A percentile compares a stretch with the other conserved stretches of the same genome.
These are phyloP conservation scores for Drosophila sp. DNA, from an alignment of 1,140 invertebrate genomes.

Conservation along the genomic window DNA sequence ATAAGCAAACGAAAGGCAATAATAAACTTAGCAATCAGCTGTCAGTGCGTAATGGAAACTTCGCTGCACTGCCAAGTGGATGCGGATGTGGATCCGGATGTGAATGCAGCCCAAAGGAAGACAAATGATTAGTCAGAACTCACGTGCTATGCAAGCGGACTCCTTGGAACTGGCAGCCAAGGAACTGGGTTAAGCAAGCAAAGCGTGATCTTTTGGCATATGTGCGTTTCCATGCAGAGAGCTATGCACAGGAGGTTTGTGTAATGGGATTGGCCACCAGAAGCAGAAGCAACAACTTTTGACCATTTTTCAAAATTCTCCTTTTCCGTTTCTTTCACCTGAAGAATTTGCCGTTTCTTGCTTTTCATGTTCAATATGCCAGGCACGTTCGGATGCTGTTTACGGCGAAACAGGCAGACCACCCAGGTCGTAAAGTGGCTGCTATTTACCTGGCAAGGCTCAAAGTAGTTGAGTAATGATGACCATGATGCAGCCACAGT, in stretches of 20 bases:
- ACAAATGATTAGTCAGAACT: constrained; percentile 59
- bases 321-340: constrained; percentile 19
- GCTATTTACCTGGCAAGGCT: constrained; percentile 52
- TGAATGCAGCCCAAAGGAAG: constrained; percentile 50
- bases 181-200: constrained; percentile 53
- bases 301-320: constrained; percentile 61
- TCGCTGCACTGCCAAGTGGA: constrained; percentile 12
- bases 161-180: not conserved
- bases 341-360: constrained; percentile 4
- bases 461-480: constrained; percentile 60
- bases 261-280: not conserved
- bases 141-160: constrained; percentile 34
- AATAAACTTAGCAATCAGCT: constrained; percentile 64
- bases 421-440: constrained; percentile 54
- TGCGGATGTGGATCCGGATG: not conserved
- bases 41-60: constrained; percentile 64
- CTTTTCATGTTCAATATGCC: constrained; percentile 50
- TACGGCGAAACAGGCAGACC: constrained; percentile 41
- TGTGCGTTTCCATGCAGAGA: constrained; percentile 11
- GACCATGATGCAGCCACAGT: constrained; percentile 51
- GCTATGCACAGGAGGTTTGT: not conserved
- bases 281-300: constrained; percentile 42
- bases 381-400: constrained; percentile 49
- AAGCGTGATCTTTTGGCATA: constrained; percentile 61
- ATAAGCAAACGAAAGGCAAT: constrained; percentile 57